Base-by-base conservation (phyloP, 2,113 vertebrate genomes). In the Tautogolabrus adspersus region DNA sequence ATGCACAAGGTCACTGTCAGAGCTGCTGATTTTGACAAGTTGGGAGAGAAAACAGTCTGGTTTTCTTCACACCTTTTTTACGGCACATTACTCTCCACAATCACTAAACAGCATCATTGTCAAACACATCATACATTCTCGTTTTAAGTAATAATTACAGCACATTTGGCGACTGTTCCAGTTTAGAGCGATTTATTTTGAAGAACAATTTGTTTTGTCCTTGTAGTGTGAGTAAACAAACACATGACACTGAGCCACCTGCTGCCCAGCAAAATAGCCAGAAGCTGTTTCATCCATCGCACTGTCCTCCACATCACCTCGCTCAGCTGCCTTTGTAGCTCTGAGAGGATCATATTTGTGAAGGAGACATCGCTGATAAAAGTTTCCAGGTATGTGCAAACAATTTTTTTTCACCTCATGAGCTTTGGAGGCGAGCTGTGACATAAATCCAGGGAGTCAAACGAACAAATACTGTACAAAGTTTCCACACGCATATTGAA, bases 401-500 rank as follows among this genome's bases (percentile, higher is more conserved):
- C 11, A 42, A 1, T 3, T 51, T 16, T 15, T 40, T 75, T 42
- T 38, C 2, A 30, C 26, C 10, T 52, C 16, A 11, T 42, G 40
- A 46, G 22, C 34, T 57, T 62, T 60, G 18, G 47, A 49, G 18
- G 47, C 18, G 16, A 68, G 40, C 40, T 56, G 66, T 6, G 15
- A 79, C 56, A 60, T 2, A 82, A 77, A 21, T 30, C 55, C 46
- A 21, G 23, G 11, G 16, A 56, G 44, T 54, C 55, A 63, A 58
- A 19, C 62, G 16, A 74, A 82, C 51, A 70, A 61, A 66, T 10
- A 67, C 56, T 23, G 49, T 67, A 57, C 76, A 76, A 57, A 73
- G 61, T 57, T 46, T 69, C 46, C 34, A 42, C 49, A 49, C 6
- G 4, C 18, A 23, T 26, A 26, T 70, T 30, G 49, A 34, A 21